Percentiles rank a stretch among this genome's conserved stretches.
Evolutionary conservation across 2,113 vertebrate species (phyloP).

Genomic region (Solea solea): DNA sequence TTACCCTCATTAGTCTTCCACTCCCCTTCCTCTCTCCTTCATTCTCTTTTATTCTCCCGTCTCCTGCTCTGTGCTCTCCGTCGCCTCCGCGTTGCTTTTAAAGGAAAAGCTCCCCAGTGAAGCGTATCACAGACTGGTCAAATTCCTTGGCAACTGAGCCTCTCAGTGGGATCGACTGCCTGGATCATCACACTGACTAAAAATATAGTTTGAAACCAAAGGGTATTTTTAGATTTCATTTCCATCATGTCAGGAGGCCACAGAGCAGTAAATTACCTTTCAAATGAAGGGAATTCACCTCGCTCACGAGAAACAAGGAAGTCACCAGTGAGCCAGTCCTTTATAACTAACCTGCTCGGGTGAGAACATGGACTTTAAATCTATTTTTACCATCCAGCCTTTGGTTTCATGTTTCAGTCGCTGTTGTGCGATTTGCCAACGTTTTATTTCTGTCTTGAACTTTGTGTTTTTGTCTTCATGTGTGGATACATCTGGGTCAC

Average conservation of each 20-base stretch:
- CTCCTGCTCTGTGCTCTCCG: too few species aligned
- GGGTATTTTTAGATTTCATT: slow-evolving; percentile 36
- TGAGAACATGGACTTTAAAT: neutral
- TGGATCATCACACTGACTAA: slow-evolving; percentile 23
- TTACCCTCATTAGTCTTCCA: slow-evolving; percentile 25
- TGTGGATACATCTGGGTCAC: neutral
- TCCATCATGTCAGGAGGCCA: slow-evolving; percentile 12
- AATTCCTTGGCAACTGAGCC: slow-evolving; percentile 33
- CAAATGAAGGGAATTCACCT: slow-evolving; percentile 1
- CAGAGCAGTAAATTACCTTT: slow-evolving; percentile 18
- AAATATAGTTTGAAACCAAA: slow-evolving; percentile 15
- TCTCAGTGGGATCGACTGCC: slow-evolving; percentile 8
- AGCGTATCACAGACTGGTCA: slow-evolving; percentile 20
- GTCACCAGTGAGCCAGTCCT: neutral
- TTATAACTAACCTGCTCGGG: neutral
- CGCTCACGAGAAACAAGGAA: neutral
- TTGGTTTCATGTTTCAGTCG: neutral
- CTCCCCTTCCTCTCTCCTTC: slow-evolving; percentile 12
- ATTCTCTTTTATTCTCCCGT: slow-evolving; percentile 16
- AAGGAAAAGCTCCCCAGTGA: slow-evolving; percentile 16
- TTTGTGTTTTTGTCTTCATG: neutral
- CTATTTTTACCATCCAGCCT: neutral
- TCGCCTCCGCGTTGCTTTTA: neutral
- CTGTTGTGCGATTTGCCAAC: neutral
- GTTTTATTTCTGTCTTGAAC: too few species aligned